Evolutionary conservation across 2,113 vertebrate genomes (phyloP), one percentile per base, ranked within the genome.

Genomic region (Petrocephalus microphthalmus): DNA sequence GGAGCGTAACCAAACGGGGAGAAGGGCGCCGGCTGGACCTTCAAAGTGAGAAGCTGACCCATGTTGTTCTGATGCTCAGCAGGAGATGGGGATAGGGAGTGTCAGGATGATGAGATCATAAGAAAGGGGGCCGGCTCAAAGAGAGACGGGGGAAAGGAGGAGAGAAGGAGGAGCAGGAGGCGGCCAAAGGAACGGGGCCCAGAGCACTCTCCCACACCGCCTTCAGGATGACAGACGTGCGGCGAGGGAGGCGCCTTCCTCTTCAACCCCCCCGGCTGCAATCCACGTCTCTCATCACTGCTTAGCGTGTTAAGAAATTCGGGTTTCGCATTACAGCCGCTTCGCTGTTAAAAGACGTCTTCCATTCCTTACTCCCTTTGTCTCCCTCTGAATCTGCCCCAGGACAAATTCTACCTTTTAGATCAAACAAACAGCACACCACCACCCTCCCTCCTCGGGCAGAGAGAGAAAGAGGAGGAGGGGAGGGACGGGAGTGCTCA

Each of bases 381-480:
- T 91, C 91, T 92, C 93, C 91, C 91, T 92, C 90, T 84, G 88
- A 86, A 60, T 92, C 92, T 94, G 90, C 91, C 95, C 92, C 4
- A 49, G 87, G 95, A 93, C 93, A 95, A 93, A 95, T 95, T 94
- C 92, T 94, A 91, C 92, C 92, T 94, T 94, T 94, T 94, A 95
- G 93, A 94, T 96, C 94, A 96, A 94, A 95, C 91, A 91, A 91
- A 84, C 89, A 92, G 87, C 91, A 93, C 91, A 87, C 83, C 92
- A 90, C 90, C 87, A 88, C 84, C 84, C 56, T 25, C 51, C 83
- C 84, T 90, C 85, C 87, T 84, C 87, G 13, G 29, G 88, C 60
- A 84, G 85, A 57, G 53, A 67, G 88, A 84, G 53, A 51, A 3
- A 60, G 78, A 19, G 53, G 51, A 7, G 0, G 51, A 60, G 89